Conservation (phyloP, 2,888 invertebrate species). For the Papilio elwesi region DNA sequence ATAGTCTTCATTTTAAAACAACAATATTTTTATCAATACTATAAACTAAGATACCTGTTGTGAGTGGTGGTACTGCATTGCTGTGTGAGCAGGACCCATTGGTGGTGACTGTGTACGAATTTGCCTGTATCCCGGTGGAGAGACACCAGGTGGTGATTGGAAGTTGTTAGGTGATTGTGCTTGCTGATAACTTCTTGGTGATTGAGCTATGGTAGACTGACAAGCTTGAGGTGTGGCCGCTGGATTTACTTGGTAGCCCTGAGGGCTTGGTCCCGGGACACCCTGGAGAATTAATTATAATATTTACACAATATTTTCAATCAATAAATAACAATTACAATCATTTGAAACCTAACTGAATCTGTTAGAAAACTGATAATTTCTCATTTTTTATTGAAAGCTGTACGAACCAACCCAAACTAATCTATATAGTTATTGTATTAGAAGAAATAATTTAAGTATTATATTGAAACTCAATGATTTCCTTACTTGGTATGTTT, state of each 20-base stretch:
- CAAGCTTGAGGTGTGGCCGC: conserved; percentile 80
- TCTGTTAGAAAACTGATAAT: too few species aligned
- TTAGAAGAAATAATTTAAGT: too few species aligned
- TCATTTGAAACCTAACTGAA: too few species aligned
- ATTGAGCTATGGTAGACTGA: conserved; percentile 70
- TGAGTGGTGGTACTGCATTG: conserved; percentile 78
- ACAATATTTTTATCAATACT: too few species aligned
- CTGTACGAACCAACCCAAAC: too few species aligned
- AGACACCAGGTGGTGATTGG: conserved; percentile 77
- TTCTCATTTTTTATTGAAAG: too few species aligned
- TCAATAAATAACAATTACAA: too few species aligned
- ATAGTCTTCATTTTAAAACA: too few species aligned
- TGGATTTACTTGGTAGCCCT: conserved; percentile 83
- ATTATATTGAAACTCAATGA: not conserved
- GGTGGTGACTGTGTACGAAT: conserved; percentile 79
- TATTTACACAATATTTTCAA: too few species aligned
- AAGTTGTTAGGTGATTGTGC: conserved; percentile 83
- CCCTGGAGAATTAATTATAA: conserved; percentile 54
- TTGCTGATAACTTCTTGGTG: conserved; percentile 79
- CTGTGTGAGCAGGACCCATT: conserved; percentile 76
- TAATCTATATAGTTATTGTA: too few species aligned
- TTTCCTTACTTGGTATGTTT: conserved; percentile 79
- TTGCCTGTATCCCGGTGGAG: conserved; percentile 82
- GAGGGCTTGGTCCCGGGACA: conserved; percentile 76
- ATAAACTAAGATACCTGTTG: conserved; percentile 66